These are phyloP conservation scores for Vultur gryphus DNA, from an alignment of 2,797 vertebrate species.

Conservation along the genomic window DNA sequence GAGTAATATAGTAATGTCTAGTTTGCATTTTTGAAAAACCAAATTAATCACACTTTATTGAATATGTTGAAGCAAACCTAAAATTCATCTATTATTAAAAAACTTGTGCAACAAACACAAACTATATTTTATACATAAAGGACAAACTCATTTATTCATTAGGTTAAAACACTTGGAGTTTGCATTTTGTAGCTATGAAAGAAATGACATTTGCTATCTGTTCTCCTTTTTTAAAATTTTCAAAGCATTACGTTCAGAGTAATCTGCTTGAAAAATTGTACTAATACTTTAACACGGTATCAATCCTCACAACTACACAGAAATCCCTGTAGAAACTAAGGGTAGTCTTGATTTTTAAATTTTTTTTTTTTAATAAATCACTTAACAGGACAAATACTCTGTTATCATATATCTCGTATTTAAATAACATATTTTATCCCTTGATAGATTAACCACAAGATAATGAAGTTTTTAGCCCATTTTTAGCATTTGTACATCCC, in stretches of 20 bases:
- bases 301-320: not conserved
- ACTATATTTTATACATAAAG: constrained; percentile 87
- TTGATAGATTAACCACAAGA: not conserved
- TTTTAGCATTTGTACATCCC: not conserved
- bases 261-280: constrained; percentile 68
- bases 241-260: constrained; percentile 54
- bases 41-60: constrained; percentile 88
- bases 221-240: constrained; percentile 74
- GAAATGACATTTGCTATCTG: constrained; percentile 74
- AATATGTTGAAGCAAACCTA: constrained; percentile 80
- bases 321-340: constrained; percentile 10
- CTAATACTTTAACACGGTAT: constrained; percentile 37
- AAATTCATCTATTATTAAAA: constrained; percentile 88
- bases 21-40: constrained; percentile 87
- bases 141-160: constrained; percentile 88
- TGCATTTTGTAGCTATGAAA: constrained; percentile 77
- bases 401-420: not conserved
- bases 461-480: not conserved
- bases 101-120: constrained; percentile 81
- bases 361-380: not conserved
- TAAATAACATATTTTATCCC: not conserved
- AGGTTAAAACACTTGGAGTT: constrained; percentile 79
- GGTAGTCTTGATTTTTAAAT: not conserved
- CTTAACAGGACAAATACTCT: not conserved
- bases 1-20: constrained; percentile 86